Conservation (phyloP, 2,888 invertebrate species). For the Drosophila diplacantha region DNA sequence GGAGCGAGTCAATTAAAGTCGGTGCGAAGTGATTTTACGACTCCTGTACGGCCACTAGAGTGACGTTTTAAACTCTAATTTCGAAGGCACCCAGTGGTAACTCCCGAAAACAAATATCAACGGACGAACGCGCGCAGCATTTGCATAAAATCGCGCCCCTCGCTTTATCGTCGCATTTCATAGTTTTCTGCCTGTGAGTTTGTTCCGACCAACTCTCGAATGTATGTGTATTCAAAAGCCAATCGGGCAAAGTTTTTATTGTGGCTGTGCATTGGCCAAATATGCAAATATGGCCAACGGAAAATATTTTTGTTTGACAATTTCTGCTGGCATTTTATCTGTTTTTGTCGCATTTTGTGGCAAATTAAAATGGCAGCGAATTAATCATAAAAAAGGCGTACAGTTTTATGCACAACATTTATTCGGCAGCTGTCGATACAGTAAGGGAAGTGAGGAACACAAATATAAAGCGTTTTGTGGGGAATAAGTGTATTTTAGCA, state of each 20-base stretch:
- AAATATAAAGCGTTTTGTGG: background rate
- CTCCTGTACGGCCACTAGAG: conserved; percentile 10
- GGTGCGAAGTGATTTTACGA: conserved; percentile 28
- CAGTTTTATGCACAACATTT: conserved; percentile 40
- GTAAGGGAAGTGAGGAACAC: conserved; percentile 16
- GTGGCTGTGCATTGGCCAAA: conserved; percentile 45
- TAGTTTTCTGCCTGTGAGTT: conserved; percentile 9
- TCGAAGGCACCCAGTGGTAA: background rate
- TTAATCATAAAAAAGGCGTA: conserved; percentile 57
- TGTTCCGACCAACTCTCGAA: conserved; percentile 35
- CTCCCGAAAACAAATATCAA: conserved; percentile 64
- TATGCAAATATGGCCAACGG: conserved; percentile 31
- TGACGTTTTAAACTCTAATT: conserved; percentile 16
- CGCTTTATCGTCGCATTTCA: conserved; percentile 34
- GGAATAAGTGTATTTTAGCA: background rate
- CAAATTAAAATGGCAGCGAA: conserved; percentile 54
- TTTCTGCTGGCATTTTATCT: conserved; percentile 30
- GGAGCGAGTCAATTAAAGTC: conserved; percentile 40
- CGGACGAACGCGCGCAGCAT: conserved; percentile 56
- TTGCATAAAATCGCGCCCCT: conserved; percentile 61
- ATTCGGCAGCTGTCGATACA: conserved; percentile 36
- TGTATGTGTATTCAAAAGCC: conserved; percentile 28
- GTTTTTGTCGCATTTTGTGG: conserved; percentile 41
- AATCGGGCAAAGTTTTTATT: conserved; percentile 48
- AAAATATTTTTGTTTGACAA: conserved; percentile 36